phyloP scores from a whole-genome alignment of 2,888 invertebrate species.

The Nycteola revayana region DNA sequence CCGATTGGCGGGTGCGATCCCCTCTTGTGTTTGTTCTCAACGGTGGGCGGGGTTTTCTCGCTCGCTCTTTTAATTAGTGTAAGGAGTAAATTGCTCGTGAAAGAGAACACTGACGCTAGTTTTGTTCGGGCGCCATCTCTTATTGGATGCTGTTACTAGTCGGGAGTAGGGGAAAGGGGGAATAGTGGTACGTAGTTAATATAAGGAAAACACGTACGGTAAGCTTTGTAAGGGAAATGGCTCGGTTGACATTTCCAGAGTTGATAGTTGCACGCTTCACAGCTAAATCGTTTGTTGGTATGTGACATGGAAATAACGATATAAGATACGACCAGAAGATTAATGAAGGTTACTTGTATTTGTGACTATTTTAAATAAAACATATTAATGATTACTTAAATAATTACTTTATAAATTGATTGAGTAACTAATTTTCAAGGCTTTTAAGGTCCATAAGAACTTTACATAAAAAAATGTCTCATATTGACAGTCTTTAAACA shows the following conservation, averaged over 20 bases:
- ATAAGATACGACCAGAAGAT: constrained; percentile 21
- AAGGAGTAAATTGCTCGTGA: constrained; percentile 82
- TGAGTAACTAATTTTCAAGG: too few species aligned
- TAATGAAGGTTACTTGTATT: constrained; percentile 15
- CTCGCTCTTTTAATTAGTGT: constrained; percentile 82
- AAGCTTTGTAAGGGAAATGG: constrained; percentile 72
- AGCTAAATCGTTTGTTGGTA: constrained; percentile 55
- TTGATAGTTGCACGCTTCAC: constrained; percentile 59
- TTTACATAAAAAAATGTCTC: too few species aligned
- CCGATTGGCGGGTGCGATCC: constrained; percentile 70
- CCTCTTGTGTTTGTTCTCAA: constrained; percentile 79
- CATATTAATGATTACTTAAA: too few species aligned
- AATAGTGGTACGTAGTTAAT: constrained; percentile 76
- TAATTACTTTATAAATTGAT: too few species aligned
- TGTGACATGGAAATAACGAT: constrained; percentile 35
- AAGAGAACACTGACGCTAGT: constrained; percentile 66
- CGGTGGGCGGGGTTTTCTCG: constrained; percentile 72
- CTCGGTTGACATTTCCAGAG: constrained; percentile 69
- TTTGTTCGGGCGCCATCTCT: constrained; percentile 73
- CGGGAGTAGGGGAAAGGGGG: constrained; percentile 56
- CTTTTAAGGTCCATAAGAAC: too few species aligned
- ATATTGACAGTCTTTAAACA: too few species aligned
- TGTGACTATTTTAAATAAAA: too few species aligned
- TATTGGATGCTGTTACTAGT: constrained; percentile 74
- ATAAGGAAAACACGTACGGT: constrained; percentile 77